Base-by-base conservation (phyloP, 2,113 vertebrate species). In the Periophthalmodon schlosseri region DNA sequence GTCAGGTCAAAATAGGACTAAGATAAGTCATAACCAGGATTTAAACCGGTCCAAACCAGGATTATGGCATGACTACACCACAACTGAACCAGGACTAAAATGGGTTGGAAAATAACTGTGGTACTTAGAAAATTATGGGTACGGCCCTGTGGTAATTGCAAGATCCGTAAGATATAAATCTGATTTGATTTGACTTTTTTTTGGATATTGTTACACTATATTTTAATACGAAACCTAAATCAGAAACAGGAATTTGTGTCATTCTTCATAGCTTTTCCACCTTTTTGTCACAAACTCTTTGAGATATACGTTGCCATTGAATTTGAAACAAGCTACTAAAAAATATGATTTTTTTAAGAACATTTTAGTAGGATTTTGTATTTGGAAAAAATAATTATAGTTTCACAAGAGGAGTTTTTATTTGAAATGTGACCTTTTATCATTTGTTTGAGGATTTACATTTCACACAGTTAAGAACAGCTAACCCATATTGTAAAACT, bases 401-500 rank as follows among this genome's bases (percentile, higher is more conserved):
- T 56, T 28, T 60, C 57, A 60, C 23, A 28, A 1, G 23, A 28
- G 24, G 13, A 60, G 13, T 23, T 63, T 18, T 34, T 56, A 2
- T 56, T 63, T 14, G 75, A 67, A 28, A 75, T 68, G 36, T 24
- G 23, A 20, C 28, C 0, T 67, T 50, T 1, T 57, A 14, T 52
- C 69, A 18, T 14, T 72, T 65, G 56, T n/a, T 70, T 20, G 28
- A 18, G 18, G 2, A 20, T 64, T 24, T 12, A 74, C 39, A 54
- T 71, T 67, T 79, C 63, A 23, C 24, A 28, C 6, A n/a, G 36
- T n/a, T 83, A 60, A 21, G 77, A 57, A 73, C 52, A 67, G 44
- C 1, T 36, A 73, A 49, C 64, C 20, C 68, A 0, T 39, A 64
- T 52, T 8, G 20, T 66, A 16, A 16, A 52, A 68, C 72, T 72